These are phyloP conservation scores for Drosophila aff. DNA, from an alignment of 1,140 invertebrate genomes.

Conservation along the genomic window DNA sequence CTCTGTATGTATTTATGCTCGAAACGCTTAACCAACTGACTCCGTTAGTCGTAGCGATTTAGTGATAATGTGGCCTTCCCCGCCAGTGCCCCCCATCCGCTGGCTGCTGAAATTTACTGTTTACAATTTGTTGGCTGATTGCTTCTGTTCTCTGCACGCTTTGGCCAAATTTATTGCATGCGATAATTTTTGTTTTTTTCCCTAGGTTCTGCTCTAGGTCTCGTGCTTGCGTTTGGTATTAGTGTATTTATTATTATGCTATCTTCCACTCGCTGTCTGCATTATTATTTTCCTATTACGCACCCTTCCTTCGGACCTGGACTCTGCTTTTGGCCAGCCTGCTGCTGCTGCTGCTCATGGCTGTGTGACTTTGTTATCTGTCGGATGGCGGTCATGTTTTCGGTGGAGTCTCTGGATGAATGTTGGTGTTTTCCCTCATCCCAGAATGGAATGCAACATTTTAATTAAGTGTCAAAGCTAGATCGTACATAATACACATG, in stretches of 20 bases:
- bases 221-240: slow-evolving; percentile 15
- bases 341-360: slow-evolving; percentile 16
- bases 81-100: background rate
- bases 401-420: slow-evolving; percentile 22
- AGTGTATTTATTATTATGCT: slow-evolving; percentile 77
- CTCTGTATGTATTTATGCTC: slow-evolving; percentile 63
- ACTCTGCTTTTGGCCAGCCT: background rate
- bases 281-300: slow-evolving; percentile 76
- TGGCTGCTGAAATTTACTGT: slow-evolving; percentile 72
- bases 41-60: slow-evolving; percentile 77
- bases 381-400: slow-evolving; percentile 41
- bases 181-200: slow-evolving; percentile 62
- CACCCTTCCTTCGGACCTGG: background rate
- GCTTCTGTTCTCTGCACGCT: slow-evolving; percentile 66
- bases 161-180: slow-evolving; percentile 73
- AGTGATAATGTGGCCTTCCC: slow-evolving; percentile 72
- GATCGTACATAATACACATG: slow-evolving; percentile 2
- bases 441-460: slow-evolving; percentile 44
- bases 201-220: background rate
- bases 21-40: slow-evolving; percentile 81
- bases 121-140: slow-evolving; percentile 83
- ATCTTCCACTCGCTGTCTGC: slow-evolving; percentile 50
- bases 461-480: slow-evolving; percentile 60
- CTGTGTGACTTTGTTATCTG: slow-evolving; percentile 53
- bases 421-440: slow-evolving; percentile 15